A percentile compares a stretch with the other conserved stretches of the same genome.
Evolutionary conservation across 2,888 invertebrate species (phyloP).

Genomic region (Leptarthrus brevirostris): DNA sequence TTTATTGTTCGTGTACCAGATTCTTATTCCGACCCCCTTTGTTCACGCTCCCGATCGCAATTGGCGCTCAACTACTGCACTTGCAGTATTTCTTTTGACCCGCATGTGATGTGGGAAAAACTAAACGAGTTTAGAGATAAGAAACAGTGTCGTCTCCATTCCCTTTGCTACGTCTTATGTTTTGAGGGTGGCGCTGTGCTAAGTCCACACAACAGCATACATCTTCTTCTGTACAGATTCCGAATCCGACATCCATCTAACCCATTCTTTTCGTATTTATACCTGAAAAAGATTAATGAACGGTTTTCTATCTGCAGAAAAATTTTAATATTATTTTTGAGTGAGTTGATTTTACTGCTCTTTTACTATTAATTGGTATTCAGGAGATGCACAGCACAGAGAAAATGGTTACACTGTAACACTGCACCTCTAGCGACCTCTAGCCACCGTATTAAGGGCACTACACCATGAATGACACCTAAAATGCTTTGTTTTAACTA

Average conservation of each 20-base stretch:
- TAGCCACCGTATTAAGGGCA: too few species aligned
- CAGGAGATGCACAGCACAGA: too few species aligned
- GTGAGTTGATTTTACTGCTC: too few species aligned
- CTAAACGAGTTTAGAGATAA: slow-evolving; percentile 19
- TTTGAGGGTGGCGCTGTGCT: slow-evolving; percentile 6
- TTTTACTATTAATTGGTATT: too few species aligned
- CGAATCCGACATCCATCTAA: too few species aligned
- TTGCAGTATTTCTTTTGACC: slow-evolving; percentile 24
- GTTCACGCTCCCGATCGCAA: slow-evolving; percentile 1
- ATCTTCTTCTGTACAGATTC: background rate
- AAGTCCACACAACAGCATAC: background rate
- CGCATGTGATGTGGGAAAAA: slow-evolving; percentile 17
- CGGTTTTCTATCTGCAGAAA: background rate
- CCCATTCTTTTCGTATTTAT: too few species aligned
- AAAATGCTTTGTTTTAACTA: too few species aligned
- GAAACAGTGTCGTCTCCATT: slow-evolving; percentile 6
- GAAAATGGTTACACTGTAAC: too few species aligned
- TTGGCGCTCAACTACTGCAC: slow-evolving; percentile 29
- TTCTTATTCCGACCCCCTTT: slow-evolving; percentile 7
- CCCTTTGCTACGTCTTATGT: background rate
- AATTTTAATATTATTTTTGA: slow-evolving; percentile 20
- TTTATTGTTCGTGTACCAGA: background rate
- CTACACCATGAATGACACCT: too few species aligned
- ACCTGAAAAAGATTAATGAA: slow-evolving; percentile 18
- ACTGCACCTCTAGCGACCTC: too few species aligned